Percentiles rank a stretch among this genome's conserved stretches.
These are phyloP conservation scores for Allophyes oxyacanthae DNA, from an alignment of 2,888 invertebrate genomes.

Conservation along the genomic window DNA sequence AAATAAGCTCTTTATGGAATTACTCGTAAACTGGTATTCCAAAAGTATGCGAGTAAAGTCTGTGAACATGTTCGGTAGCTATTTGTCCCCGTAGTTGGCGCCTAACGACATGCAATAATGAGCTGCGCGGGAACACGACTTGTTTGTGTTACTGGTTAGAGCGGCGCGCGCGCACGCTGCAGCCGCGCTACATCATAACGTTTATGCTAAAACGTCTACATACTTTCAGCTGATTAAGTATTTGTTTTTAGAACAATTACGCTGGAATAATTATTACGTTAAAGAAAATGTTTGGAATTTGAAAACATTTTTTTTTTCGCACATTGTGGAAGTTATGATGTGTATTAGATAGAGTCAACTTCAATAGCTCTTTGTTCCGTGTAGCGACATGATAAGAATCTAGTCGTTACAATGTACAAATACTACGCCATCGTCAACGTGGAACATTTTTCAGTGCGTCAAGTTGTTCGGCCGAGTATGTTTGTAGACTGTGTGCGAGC, in stretches of 20 bases:
- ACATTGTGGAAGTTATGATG: too few species aligned
- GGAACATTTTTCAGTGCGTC: slow-evolving; percentile 36
- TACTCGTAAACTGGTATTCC: slow-evolving; percentile 39
- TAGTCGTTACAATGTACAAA: slow-evolving; percentile 1
- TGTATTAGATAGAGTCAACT: background rate
- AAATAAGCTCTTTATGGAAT: slow-evolving; percentile 34
- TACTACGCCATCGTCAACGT: too few species aligned
- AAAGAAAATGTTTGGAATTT: too few species aligned
- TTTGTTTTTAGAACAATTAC: slow-evolving; percentile 6
- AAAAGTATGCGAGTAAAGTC: slow-evolving; percentile 46
- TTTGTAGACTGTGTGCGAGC: slow-evolving; percentile 71
- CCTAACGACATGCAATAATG: slow-evolving; percentile 86
- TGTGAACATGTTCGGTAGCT: slow-evolving; percentile 58
- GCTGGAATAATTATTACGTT: too few species aligned
- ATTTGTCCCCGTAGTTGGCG: slow-evolving; percentile 73
- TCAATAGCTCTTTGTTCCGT: background rate
- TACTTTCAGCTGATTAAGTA: slow-evolving; percentile 18
- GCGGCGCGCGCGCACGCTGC: slow-evolving; percentile 47
- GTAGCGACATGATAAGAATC: background rate
- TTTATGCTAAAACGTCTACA: slow-evolving; percentile 55
- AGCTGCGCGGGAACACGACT: slow-evolving; percentile 67
- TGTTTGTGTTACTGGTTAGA: slow-evolving; percentile 79
- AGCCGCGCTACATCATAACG: slow-evolving; percentile 43
- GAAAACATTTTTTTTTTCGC: too few species aligned
- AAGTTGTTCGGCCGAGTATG: slow-evolving; percentile 21